phyloP scores from a whole-genome alignment of 1,140 invertebrate genomes.

The Triops longicaudatus region DNA sequence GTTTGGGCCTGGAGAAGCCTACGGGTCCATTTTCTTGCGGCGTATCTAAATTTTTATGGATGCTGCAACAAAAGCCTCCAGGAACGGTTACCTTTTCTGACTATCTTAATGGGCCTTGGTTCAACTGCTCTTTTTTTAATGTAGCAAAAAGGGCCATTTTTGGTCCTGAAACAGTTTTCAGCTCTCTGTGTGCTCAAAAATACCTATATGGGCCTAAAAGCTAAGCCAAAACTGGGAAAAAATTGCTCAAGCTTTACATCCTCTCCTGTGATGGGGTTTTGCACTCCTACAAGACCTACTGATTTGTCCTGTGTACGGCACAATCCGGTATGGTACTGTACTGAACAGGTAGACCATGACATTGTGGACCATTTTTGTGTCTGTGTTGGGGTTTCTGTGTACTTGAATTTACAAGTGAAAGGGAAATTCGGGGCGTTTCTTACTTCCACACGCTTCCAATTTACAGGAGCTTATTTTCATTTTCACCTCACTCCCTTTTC shows the following conservation, averaged over 20 bases:
- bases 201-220: not conserved
- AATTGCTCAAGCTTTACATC: not conserved
- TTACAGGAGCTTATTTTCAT: not conserved
- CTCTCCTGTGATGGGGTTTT: not conserved
- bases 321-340: too few species aligned
- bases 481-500: not conserved
- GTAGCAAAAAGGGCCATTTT: not conserved
- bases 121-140: not conserved
- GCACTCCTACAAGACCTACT: not conserved
- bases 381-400: not conserved
- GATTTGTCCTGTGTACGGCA: too few species aligned
- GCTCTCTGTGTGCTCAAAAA: not conserved
- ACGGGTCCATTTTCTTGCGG: not conserved
- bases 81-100: not conserved
- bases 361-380: not conserved
- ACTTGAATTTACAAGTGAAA: not conserved
- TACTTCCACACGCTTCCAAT: not conserved
- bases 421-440: constrained; percentile 6
- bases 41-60: not conserved
- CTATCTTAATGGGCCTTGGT: not conserved
- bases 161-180: not conserved
- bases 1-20: not conserved
- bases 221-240: not conserved
- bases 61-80: not conserved
- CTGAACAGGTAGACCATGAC: not conserved